Conservation (phyloP, 2,888 invertebrate species). For the Urechis unicinctus region DNA sequence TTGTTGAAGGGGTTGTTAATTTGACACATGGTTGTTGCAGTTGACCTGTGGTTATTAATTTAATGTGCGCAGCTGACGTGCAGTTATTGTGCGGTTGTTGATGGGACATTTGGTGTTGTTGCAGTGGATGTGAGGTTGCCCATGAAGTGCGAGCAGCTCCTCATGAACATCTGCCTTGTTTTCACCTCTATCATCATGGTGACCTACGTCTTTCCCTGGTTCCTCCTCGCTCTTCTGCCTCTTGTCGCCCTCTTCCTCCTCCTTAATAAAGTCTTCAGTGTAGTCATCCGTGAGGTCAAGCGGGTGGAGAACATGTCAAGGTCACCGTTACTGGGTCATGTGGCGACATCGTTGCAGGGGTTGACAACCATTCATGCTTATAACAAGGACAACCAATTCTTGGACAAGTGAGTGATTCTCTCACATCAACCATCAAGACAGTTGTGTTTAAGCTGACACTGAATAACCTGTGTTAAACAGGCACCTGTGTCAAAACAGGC, state of each 20-base stretch:
- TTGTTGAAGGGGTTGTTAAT: no score
- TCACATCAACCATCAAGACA: no score
- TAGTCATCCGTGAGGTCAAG: constrained; percentile 45
- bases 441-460: not conserved
- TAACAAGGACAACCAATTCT: constrained; percentile 55
- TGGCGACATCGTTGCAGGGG: constrained; percentile 58
- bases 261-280: constrained; percentile 47
- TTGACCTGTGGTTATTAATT: no score
- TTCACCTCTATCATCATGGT: constrained; percentile 73
- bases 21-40: no score
- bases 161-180: constrained; percentile 63
- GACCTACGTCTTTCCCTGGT: constrained; percentile 70
- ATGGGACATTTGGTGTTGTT: not conserved
- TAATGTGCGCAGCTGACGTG: no score
- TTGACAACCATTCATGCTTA: constrained; percentile 60
- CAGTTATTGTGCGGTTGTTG: constrained; percentile 31
- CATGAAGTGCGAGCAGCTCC: constrained; percentile 56
- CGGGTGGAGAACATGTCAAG: constrained; percentile 56
- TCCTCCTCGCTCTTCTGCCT: constrained; percentile 48
- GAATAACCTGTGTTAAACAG: no score
- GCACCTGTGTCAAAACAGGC: no score
- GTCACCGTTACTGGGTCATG: constrained; percentile 59
- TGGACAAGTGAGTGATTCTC: constrained; percentile 44
- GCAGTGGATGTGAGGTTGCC: constrained; percentile 49
- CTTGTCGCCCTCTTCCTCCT: constrained; percentile 43